These are phyloP conservation scores for Littorina saxatilis DNA, from an alignment of 1,140 invertebrate genomes.

Conservation along the genomic window DNA sequence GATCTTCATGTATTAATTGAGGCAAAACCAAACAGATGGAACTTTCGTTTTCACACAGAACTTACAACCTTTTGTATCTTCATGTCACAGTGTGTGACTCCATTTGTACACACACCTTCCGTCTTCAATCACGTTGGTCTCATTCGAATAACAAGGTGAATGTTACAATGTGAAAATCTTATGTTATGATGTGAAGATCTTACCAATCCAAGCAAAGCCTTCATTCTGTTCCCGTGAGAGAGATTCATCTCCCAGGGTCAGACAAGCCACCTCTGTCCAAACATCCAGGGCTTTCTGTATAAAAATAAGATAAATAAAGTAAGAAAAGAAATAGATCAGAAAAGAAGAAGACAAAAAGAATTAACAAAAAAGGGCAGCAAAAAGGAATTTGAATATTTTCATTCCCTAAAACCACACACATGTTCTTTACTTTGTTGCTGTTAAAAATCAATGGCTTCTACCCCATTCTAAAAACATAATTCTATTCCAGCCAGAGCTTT, in stretches of 20 bases:
- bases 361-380: background rate
- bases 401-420: background rate
- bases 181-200: too few species aligned
- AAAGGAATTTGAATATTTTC: background rate
- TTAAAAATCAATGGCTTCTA: background rate
- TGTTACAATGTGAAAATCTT: too few species aligned
- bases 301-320: conserved; percentile 25
- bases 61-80: too few species aligned
- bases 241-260: conserved; percentile 55
- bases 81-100: too few species aligned
- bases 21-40: too few species aligned
- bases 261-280: conserved; percentile 57
- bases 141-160: too few species aligned
- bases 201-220: conserved; percentile 14
- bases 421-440: background rate
- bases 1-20: too few species aligned
- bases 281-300: conserved; percentile 60
- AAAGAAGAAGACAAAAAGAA: background rate
- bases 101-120: too few species aligned
- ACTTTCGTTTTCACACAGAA: too few species aligned
- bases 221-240: conserved; percentile 5
- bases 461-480: too few species aligned
- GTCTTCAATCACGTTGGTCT: too few species aligned
- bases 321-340: background rate
- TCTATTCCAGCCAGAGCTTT: too few species aligned